Evolutionary conservation across 2,113 vertebrate species (phyloP), one percentile per base, ranked within the genome.

Genomic region (Sisor rabdophorus): DNA sequence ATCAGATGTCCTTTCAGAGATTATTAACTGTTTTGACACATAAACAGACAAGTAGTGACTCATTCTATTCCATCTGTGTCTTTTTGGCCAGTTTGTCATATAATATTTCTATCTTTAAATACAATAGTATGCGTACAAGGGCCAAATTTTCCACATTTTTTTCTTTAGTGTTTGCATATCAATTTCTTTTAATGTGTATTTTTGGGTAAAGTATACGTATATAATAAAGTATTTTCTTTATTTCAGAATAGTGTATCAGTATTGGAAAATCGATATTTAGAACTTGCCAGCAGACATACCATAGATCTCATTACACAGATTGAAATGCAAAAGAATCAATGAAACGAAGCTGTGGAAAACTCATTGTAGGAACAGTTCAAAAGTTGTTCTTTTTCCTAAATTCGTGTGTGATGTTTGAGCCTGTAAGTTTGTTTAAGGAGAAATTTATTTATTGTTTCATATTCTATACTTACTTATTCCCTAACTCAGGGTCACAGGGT

Each of bases 271-370:
- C 26, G 22, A 81, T 80, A 73, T 63, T 75, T 68, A 80, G 76
- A 52, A 15, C 44, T n/a, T 76, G 67, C 56, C 68, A 73, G 56
- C 50, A 67, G n/a, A 69, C 69, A 56, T 76, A 81, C 68, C 79
- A 75, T 75, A 60, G 75, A 67, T 50, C 55, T 73, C 70, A 64
- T 83, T 82, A 76, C 73, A 4, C 13, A 80, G 72, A 71, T 63
- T 75, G 80, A 85, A 83, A 82, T 82, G 80, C 83, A 80, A 80
- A 73, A 58, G 63, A 9, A 73, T 50, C 55, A 75, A 81, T 60
- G 50, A 55, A n/a, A 75, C 68, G 68, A 74, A 75, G 40, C 24
- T 50, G 47, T 52, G 24, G 26, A 67, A n/a, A n/a, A n/a, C n/a
- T n/a, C n/a, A n/a, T n/a, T n/a, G n/a, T n/a, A n/a, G n/a, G n/a